Conservation (phyloP, 2,113 vertebrate genomes). For the Guaruba guarouba region DNA sequence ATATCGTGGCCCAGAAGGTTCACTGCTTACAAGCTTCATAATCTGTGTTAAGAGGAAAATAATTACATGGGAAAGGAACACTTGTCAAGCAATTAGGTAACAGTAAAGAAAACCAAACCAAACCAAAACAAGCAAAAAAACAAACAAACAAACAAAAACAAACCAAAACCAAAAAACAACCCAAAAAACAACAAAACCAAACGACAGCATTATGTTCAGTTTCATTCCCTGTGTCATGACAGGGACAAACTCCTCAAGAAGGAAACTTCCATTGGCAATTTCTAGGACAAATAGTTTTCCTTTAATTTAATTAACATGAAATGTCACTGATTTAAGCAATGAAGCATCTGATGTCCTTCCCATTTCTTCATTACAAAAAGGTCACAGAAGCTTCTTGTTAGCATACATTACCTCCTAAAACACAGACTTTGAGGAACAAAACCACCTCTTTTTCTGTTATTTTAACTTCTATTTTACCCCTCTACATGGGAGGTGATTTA, state of each 20-base stretch:
- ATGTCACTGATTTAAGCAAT: not conserved
- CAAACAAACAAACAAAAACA: too few species aligned
- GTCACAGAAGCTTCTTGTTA: not conserved
- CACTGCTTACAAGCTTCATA: not conserved
- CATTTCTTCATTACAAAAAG: not conserved
- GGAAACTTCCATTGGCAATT: not conserved
- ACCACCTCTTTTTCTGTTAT: not conserved
- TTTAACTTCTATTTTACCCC: conserved; percentile 19
- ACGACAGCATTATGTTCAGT: not conserved
- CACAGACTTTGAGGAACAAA: not conserved
- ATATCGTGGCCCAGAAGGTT: not conserved
- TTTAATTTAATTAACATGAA: conserved; percentile 4
- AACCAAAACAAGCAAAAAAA: too few species aligned
- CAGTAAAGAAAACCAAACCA: not conserved
- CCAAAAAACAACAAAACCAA: not conserved
- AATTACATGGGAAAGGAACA: not conserved
- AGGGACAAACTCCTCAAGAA: not conserved
- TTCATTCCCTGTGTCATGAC: not conserved
- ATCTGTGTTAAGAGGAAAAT: not conserved
- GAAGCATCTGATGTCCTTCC: not conserved
- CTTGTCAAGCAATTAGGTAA: not conserved
- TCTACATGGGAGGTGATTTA: not conserved
- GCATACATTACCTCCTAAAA: not conserved
- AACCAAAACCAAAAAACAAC: too few species aligned
- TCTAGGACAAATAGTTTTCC: not conserved